Evolutionary conservation across 2,888 invertebrate species (phyloP).

Genomic region (Geophilus truncorum): DNA sequence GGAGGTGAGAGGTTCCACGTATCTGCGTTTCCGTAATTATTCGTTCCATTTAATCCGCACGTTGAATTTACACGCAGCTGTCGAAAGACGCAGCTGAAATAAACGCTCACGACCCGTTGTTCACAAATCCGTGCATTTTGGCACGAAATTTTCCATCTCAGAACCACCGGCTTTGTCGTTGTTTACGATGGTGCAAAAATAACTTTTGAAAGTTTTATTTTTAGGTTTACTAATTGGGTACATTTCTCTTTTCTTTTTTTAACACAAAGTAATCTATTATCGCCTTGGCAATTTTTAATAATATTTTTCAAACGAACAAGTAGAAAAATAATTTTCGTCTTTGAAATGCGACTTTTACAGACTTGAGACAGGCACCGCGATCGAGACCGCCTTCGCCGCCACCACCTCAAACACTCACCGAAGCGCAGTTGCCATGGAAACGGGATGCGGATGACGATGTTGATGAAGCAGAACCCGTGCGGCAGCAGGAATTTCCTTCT

Average conservation of each 20-base stretch:
- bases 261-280: not conserved
- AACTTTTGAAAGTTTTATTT: not conserved
- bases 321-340: not conserved
- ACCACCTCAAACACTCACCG: slow-evolving; percentile 76
- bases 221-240: not conserved
- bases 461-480: slow-evolving; percentile 63
- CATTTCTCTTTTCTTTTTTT: not conserved
- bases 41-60: no score
- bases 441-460: slow-evolving; percentile 56
- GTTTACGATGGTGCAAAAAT: not conserved
- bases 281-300: not conserved
- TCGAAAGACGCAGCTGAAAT: not conserved
- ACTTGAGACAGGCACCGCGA: not conserved
- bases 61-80: not conserved
- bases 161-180: not conserved
- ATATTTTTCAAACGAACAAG: not conserved
- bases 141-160: not conserved
- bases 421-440: slow-evolving; percentile 89
- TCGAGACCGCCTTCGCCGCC: not conserved
- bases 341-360: not conserved
- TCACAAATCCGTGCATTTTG: not conserved
- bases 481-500: slow-evolving; percentile 84
- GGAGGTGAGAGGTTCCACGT: no score
- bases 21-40: no score
- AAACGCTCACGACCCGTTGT: not conserved